Conservation (phyloP, 2,888 invertebrate species). For the Podotricha telesiphe region DNA sequence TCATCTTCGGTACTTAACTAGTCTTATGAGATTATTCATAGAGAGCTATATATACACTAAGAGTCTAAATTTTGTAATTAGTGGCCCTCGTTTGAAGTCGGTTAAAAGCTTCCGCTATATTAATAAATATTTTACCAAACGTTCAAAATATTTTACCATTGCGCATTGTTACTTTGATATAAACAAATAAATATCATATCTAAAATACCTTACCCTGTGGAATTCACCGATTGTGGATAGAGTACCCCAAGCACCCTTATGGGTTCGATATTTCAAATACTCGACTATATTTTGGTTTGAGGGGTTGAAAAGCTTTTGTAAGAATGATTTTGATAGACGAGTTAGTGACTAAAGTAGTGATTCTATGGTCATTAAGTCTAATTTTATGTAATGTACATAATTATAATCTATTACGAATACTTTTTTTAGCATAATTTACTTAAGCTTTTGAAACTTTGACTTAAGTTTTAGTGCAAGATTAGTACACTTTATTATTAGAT, state of each 20-base stretch:
- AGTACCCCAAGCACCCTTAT: conserved; percentile 12
- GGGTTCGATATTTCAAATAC: conserved; percentile 13
- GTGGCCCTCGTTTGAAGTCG: too few relatives aligned
- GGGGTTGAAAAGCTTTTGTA: not conserved
- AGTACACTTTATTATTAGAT: too few relatives aligned
- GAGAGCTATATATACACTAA: too few relatives aligned
- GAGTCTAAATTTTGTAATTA: too few relatives aligned
- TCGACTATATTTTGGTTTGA: conserved; percentile 1
- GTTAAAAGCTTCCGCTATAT: not conserved
- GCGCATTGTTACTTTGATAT: conserved; percentile 18
- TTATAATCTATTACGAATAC: too few relatives aligned
- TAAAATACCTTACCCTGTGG: conserved; percentile 10
- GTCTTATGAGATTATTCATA: too few relatives aligned
- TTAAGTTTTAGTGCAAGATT: too few relatives aligned
- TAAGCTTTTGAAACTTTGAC: too few relatives aligned
- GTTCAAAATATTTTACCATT: conserved; percentile 1
- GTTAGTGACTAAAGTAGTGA: not conserved
- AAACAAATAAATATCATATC: conserved; percentile 26
- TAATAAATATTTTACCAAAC: conserved; percentile 9
- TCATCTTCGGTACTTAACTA: too few relatives aligned
- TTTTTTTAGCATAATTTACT: too few relatives aligned
- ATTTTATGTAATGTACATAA: too few relatives aligned
- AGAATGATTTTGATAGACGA: not conserved
- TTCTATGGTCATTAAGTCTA: too few relatives aligned
- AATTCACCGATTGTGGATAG: conserved; percentile 23